Evolutionary conservation across 2,888 invertebrate genomes (phyloP), one percentile per base, ranked within the genome.

Genomic region (Sinelater perroti): DNA sequence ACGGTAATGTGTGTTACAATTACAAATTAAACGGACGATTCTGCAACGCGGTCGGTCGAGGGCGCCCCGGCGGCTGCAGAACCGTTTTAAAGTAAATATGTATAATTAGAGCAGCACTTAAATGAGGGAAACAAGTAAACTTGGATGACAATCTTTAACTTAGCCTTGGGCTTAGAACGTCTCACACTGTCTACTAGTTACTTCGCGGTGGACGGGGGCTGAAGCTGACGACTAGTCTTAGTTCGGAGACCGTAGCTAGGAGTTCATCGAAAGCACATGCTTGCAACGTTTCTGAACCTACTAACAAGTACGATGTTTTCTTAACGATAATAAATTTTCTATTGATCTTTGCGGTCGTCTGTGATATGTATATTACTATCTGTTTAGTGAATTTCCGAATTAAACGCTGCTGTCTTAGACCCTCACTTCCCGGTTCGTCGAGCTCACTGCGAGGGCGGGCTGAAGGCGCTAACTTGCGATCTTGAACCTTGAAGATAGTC

Each of bases 141-240:
- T 42, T 56, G 40, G 40, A 51, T 63, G 67, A 67, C 67, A 67
- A 67, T 67, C 67, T 64, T n/a, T 62, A 63, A 61, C 46, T 56
- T 59, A 66, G 66, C 67, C 66, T 67, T 67, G 62, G 63, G 53
- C 51, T 59, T 56, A 51, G 26, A 35, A 61, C 55, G 56, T 40
- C 40, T 40, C 24, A 13, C 40, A 40, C 46, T 46, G 46, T 46
- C 46, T 46, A 46, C 14, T 46, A 5, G 10, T 33, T 30, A 8
- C 20, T 33, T 47, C 3, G 16, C 35, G 30, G 35, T 47, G 33
- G 33, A 33, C 30, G 17, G 31, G 31, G 24, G 24, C 24, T 40
- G 24, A 21, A 40, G 40, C 24, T 24, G 40, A 40, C 36, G 36
- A 30, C 16, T 38, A 40, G 30, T 33, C 42, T 47, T 42, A 35